Evolutionary conservation across 2,888 invertebrate genomes (phyloP), one percentile per base, ranked within the genome.

Genomic region (Minunthozetes semirufus): DNA sequence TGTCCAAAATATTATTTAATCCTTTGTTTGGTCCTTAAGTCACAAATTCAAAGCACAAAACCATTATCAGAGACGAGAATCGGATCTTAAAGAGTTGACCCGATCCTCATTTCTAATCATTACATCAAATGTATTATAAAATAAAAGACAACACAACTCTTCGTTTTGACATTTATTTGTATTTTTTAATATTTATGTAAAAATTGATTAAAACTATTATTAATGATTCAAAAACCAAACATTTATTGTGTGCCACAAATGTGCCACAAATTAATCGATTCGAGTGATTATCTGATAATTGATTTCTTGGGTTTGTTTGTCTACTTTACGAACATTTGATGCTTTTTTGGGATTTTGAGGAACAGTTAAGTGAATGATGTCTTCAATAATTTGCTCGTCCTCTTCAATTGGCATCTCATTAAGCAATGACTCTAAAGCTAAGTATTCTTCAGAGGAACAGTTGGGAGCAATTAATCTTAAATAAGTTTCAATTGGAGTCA

Each of bases 341-440:
- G 15, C n/a, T 19, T 38, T 48, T 25, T 53, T 56, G 13, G 11
- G 2, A 11, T 38, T 50, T 11, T 42, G n/a, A 68, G 46, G 8
- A 22, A 2, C 11, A 0, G 75, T 50, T 22, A 76, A 71, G 42
- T 75, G 9, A 25, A 72, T 53, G n/a, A 76, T n/a, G n/a, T 76
- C 76, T 25, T 73, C 73, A 42, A 76, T 68, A 8, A 76, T 50
- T 53, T 50, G 38, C 19, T 76, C 76, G 59, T 76, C 76, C 42
- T 76, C 76, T 59, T 76, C 75, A 11, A 27, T 25, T 11, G 29
- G 27, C 17, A 6, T 27, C 17, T 77, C 53, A 17, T 6, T 22
- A 9, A 77, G 42, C 1, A 76, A 19, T 11, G 63, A 53, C 61
- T 72, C 72, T 11, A 76, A 53, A 29, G 68, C 72, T 4, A 11